Evolutionary conservation across 2,797 vertebrate genomes (phyloP).

Genomic region (Alectoris magna): DNA sequence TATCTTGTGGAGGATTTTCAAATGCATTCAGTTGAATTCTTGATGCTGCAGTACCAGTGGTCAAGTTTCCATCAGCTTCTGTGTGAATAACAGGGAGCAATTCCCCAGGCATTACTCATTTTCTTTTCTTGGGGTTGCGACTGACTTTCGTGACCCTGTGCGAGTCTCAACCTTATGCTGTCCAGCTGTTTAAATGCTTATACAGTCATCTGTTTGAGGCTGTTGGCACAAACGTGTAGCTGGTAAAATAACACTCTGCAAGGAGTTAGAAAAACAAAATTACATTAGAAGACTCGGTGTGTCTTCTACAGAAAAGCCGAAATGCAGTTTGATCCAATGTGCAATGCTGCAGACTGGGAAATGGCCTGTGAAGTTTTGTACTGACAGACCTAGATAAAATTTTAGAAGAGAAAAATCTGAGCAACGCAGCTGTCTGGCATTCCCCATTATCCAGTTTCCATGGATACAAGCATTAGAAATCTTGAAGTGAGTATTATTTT

Average conservation of each 20-base stretch:
- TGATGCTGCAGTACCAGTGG: not conserved
- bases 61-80: not conserved
- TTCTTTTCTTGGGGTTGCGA: not conserved
- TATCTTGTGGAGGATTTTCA: not conserved
- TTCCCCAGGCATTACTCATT: not conserved
- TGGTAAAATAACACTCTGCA: not conserved
- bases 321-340: not conserved
- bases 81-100: not conserved
- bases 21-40: not conserved
- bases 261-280: not conserved
- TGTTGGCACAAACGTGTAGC: not conserved
- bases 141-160: not conserved
- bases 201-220: not conserved
- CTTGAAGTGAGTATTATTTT: constrained; percentile 42
- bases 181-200: not conserved
- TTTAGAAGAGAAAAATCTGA: not conserved
- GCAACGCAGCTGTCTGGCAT: constrained; percentile 19
- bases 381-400: constrained; percentile 3
- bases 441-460: constrained; percentile 57
- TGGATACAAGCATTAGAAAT: constrained; percentile 58
- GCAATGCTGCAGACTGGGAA: not conserved
- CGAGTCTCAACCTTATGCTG: not conserved
- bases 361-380: not conserved
- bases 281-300: not conserved
- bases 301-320: not conserved